These are phyloP conservation scores for Mustela erminea DNA, from an alignment of 2,797 vertebrate species.

Conservation along the genomic window DNA sequence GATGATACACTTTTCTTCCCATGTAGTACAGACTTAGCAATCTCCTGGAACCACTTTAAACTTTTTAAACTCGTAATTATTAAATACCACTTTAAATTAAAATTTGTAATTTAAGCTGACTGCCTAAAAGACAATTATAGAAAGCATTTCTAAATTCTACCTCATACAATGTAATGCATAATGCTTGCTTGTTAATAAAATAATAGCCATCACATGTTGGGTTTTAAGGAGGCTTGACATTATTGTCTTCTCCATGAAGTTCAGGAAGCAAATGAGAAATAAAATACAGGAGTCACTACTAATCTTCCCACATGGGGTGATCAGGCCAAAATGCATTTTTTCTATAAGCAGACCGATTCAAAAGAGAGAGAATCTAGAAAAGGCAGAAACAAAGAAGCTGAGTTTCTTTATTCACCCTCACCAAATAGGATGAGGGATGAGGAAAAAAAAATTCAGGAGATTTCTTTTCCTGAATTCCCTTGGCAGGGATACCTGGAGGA, in stretches of 20 bases:
- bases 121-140: neutral
- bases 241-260: neutral
- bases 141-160: neutral
- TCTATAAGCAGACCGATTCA: neutral
- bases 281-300: neutral
- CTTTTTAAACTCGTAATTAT: neutral
- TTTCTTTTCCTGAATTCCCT: neutral
- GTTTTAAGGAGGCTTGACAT: neutral
- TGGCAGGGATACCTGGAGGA: neutral
- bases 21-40: neutral
- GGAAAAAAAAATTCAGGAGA: neutral
- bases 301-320: neutral
- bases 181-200: neutral
- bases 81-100: slow-evolving; percentile 23
- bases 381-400: neutral
- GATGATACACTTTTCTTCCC: neutral
- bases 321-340: neutral
- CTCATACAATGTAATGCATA: neutral
- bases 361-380: neutral
- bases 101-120: slow-evolving; percentile 2
- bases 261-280: neutral
- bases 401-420: neutral
- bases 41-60: neutral
- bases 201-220: neutral
- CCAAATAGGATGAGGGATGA: neutral